These are phyloP conservation scores for Bagarius yarrelli DNA, from an alignment of 2,113 vertebrate genomes.

Conservation along the genomic window DNA sequence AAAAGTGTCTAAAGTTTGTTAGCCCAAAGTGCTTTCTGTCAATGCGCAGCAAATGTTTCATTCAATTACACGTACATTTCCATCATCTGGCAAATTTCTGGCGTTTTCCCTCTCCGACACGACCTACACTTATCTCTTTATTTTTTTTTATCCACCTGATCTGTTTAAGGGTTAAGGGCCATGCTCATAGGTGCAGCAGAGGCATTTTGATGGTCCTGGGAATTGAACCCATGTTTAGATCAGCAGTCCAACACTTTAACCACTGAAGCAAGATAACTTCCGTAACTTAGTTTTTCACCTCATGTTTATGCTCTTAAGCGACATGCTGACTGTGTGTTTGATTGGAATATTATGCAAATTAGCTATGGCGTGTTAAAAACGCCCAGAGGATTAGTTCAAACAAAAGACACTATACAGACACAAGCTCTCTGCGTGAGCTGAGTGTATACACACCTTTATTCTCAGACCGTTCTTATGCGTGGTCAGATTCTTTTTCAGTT, in stretches of 20 bases:
- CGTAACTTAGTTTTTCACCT: neutral
- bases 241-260: neutral
- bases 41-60: neutral
- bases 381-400: neutral
- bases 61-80: no score
- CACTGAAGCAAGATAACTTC: neutral
- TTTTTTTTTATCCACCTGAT: no score
- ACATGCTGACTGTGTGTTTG: neutral
- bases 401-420: neutral
- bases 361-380: neutral
- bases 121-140: no score
- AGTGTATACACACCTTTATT: neutral
- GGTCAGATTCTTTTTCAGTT: neutral
- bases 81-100: no score
- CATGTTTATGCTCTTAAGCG: neutral
- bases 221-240: no score
- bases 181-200: no score
- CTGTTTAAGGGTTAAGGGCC: no score
- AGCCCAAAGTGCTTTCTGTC: neutral
- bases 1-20: neutral
- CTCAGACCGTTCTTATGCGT: no score
- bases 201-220: no score
- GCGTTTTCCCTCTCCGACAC: no score
- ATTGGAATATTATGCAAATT: neutral
- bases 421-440: neutral